phyloP scores from a whole-genome alignment of 2,113 vertebrate species.

The Pterocles gutturalis region DNA sequence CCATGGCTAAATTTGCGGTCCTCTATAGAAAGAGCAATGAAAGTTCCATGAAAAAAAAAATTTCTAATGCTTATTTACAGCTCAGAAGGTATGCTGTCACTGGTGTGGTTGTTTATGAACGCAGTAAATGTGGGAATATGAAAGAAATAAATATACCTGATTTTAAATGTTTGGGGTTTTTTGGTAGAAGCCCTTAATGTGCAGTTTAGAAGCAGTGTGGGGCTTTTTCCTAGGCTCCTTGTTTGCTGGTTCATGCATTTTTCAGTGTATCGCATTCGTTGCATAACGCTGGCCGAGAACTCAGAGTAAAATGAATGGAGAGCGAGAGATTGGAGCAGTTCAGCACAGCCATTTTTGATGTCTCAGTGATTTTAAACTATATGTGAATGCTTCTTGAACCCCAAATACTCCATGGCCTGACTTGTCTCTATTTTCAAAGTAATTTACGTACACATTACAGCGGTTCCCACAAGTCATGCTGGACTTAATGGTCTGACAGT shows the following conservation, averaged over 20 bases:
- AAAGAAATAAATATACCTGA: not conserved
- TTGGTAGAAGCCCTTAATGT: not conserved
- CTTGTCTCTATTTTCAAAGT: not conserved
- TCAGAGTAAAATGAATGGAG: not conserved
- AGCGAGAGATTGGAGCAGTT: not conserved
- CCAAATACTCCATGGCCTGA: not conserved
- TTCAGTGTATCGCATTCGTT: not conserved
- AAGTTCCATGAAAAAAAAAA: not conserved
- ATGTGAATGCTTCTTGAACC: not conserved
- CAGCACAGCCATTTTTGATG: not conserved
- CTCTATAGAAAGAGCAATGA: not conserved
- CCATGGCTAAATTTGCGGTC: not conserved
- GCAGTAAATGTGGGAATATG: not conserved
- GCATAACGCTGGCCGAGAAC: not conserved
- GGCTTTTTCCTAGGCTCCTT: not conserved
- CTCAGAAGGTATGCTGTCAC: not conserved
- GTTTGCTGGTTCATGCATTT: not conserved
- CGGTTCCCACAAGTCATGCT: conserved; percentile 36
- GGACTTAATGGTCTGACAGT: conserved; percentile 42
- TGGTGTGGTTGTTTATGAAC: not conserved
- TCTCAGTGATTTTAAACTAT: not conserved
- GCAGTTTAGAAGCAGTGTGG: not conserved
- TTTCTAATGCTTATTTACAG: not conserved
- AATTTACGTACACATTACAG: not conserved
- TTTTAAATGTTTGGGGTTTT: not conserved